phyloP scores from a whole-genome alignment of 2,888 invertebrate genomes.

The Melieria picta region DNA sequence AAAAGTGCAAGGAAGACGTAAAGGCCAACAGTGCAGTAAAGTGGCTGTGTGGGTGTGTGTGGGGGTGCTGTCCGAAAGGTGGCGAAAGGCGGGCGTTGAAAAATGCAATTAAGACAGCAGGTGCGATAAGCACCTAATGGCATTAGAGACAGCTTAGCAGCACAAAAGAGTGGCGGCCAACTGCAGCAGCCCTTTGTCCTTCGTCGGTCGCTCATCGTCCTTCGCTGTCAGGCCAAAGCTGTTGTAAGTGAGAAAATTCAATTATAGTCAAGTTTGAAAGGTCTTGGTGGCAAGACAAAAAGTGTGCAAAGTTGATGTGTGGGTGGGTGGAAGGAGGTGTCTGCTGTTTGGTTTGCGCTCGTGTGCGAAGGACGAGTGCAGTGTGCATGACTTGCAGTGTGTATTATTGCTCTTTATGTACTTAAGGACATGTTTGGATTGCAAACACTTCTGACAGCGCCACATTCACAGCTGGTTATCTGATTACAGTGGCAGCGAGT shows the following conservation, averaged over 20 bases:
- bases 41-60: background rate
- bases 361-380: too few relatives aligned
- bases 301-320: too few relatives aligned
- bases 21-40: background rate
- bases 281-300: too few relatives aligned
- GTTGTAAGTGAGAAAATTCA: background rate
- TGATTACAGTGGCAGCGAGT: too few relatives aligned
- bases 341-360: too few relatives aligned
- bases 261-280: background rate
- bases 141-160: conserved; percentile 50
- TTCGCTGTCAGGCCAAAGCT: background rate
- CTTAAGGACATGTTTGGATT: too few relatives aligned
- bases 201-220: background rate
- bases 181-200: background rate
- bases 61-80: background rate
- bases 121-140: conserved; percentile 57
- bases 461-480: too few relatives aligned
- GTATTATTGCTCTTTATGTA: too few relatives aligned
- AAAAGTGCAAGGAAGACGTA: too few relatives aligned
- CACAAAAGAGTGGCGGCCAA: conserved; percentile 41
- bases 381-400: too few relatives aligned
- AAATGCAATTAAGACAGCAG: conserved; percentile 39
- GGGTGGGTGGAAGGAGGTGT: too few relatives aligned
- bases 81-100: background rate
- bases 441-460: too few relatives aligned